Base-by-base conservation (phyloP, 2,797 vertebrate species). In the Trachurus trachurus region DNA sequence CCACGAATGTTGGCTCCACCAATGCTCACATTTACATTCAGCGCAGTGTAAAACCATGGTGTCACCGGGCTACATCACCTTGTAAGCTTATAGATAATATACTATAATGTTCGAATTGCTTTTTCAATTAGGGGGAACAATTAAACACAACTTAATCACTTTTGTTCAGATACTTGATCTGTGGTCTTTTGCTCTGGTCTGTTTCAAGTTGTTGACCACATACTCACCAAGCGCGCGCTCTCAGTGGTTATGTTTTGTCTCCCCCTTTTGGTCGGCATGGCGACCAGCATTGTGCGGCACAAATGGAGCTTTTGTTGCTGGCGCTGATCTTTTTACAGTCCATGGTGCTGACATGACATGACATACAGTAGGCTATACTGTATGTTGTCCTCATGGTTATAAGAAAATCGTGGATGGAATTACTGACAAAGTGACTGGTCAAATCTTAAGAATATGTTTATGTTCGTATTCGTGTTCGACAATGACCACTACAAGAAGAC, bases 141-240 rank as follows among this genome's bases (percentile, higher is more conserved):
- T 12, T 39, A 1, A 13, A 12, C 50, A 37, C 7, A 37, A 37
- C 11, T 54, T 61, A 26, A 47, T 71, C 21, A 67, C 29, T 42
- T n/a, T 31, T 37, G 40, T 63, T 6, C 11, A 7, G 10, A 16
- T 11, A 54, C 39, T 11, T 17, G 49, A 69, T 92, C 90, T 61
- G 77, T 59, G 12, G 1, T 93, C 83, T 19, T 45, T 66, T 93
- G 71, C 68, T 92, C 71, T 86, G 45, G 91, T 88, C 93, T 93
- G 80, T 66, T 72, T 61, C 9, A 13, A 29, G 11, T 66, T 19
- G 45, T 49, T 69, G 44, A 22, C 42, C 54, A 58, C 22, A 49
- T 22, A 39, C 29, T 53, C 17, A 52, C n/a, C 29, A 74, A 78
- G 77, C 84, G 75, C 88, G 74, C 75, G 58, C 60, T 71, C 57